A percentile compares a stretch with the other conserved stretches of the same genome.
These are phyloP conservation scores for Acrobasis consociella DNA, from an alignment of 2,888 invertebrate genomes.

Conservation along the genomic window DNA sequence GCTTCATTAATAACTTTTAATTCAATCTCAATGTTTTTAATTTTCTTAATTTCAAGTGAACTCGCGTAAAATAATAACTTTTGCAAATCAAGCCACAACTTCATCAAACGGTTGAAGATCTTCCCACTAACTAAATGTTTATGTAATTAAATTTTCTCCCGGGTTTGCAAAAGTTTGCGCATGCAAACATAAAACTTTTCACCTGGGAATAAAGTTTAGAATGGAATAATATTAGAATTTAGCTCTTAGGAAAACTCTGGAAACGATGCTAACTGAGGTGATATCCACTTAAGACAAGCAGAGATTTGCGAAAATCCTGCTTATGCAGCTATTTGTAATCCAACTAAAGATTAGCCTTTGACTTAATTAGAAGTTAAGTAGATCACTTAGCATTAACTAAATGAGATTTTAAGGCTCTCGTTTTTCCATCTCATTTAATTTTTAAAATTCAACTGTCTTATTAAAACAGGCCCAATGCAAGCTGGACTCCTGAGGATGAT, in stretches of 20 bases:
- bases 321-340: constrained; percentile 1
- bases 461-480: too few relatives aligned
- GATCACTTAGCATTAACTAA: background rate
- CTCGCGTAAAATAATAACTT: background rate
- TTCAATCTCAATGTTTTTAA: background rate
- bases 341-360: background rate
- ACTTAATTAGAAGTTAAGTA: background rate
- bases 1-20: background rate
- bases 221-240: constrained; percentile 15
- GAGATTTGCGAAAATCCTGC: constrained; percentile 5
- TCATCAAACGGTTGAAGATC: constrained; percentile 15
- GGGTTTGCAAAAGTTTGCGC: constrained; percentile 14
- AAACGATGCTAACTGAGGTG: background rate
- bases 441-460: background rate
- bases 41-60: constrained; percentile 4
- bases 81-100: constrained; percentile 12
- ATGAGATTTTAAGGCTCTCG: background rate
- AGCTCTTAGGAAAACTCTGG: constrained; percentile 4
- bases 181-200: constrained; percentile 14
- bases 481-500: too few relatives aligned
- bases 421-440: background rate
- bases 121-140: constrained; percentile 21
- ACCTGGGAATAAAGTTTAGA: constrained; percentile 18
- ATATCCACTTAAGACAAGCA: constrained; percentile 6
- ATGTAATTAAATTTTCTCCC: constrained; percentile 19